Percentiles rank a stretch among this genome's conserved stretches.
Conservation (phyloP, 2,113 vertebrate species). For the Ivindomyrus marchei region DNA sequence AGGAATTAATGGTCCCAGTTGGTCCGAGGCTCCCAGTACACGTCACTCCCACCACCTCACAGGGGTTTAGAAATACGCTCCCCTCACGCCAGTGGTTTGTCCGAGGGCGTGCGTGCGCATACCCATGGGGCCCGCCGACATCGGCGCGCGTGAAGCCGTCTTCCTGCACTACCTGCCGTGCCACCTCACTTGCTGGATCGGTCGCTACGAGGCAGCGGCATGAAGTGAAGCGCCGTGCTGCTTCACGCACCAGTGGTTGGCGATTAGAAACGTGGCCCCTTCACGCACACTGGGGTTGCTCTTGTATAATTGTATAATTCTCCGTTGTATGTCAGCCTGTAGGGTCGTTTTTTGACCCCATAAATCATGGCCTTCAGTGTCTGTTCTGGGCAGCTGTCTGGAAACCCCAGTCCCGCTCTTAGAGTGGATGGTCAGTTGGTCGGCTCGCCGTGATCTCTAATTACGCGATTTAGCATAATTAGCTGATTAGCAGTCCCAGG, state of each 20-base stretch:
- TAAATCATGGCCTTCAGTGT: not conserved
- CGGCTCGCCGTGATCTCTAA: not conserved
- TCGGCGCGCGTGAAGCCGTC: conserved; percentile 25
- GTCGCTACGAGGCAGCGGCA: not conserved
- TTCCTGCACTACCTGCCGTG: not conserved
- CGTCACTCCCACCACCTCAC: no score
- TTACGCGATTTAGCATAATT: not conserved
- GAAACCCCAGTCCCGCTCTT: not conserved
- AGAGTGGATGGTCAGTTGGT: not conserved
- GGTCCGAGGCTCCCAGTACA: not conserved
- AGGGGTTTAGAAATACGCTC: conserved; percentile 24
- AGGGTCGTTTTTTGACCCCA: not conserved
- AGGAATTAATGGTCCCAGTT: conserved; percentile 21
- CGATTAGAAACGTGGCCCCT: not conserved
- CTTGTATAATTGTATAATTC: not conserved
- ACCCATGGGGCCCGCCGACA: conserved; percentile 24
- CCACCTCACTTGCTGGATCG: conserved; percentile 21
- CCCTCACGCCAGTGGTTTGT: conserved; percentile 30
- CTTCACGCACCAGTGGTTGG: not conserved
- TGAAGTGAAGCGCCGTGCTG: not conserved
- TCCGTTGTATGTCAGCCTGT: not conserved
- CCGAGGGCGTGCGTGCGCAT: conserved; percentile 33
- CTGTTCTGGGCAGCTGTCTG: not conserved
- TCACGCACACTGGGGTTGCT: not conserved
- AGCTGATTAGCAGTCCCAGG: not conserved